A percentile compares a stretch with the other conserved stretches of the same genome.
Conservation (phyloP, 2,888 invertebrate genomes). For the Spodoptera picta region DNA sequence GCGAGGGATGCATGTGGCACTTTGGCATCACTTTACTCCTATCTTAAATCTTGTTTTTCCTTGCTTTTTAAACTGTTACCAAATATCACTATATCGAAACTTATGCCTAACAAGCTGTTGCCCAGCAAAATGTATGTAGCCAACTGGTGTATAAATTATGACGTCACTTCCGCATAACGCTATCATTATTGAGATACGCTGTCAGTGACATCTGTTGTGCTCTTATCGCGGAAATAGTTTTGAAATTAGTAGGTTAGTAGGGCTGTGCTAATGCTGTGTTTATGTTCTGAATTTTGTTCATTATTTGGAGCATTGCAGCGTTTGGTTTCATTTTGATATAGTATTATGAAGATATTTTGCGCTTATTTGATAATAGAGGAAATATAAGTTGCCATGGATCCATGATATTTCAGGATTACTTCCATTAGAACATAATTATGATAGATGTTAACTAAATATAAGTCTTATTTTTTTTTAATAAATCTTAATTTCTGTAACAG, state of each 20-base stretch:
- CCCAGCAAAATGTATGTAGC: conserved; percentile 40
- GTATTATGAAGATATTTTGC: background rate
- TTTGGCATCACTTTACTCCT: too few relatives aligned
- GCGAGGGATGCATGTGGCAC: too few relatives aligned
- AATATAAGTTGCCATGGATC: too few relatives aligned
- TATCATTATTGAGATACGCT: conserved; percentile 56
- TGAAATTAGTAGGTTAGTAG: conserved; percentile 1
- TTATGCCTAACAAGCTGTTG: conserved; percentile 42
- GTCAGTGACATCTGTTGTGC: conserved; percentile 52
- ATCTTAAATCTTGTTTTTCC: background rate
- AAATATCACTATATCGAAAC: conserved; percentile 20
- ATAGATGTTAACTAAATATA: too few relatives aligned
- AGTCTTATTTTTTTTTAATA: too few relatives aligned
- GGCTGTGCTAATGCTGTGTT: background rate
- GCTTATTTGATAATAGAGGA: too few relatives aligned
- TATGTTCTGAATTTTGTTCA: too few relatives aligned
- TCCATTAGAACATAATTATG: too few relatives aligned
- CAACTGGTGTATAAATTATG: conserved; percentile 55
- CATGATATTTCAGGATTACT: too few relatives aligned
- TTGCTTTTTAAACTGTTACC: conserved; percentile 23
- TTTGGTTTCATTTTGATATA: too few relatives aligned
- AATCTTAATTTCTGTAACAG: too few relatives aligned
- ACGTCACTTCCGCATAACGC: conserved; percentile 49
- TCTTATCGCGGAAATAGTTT: conserved; percentile 32
- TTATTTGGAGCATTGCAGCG: too few relatives aligned